phyloP scores from a whole-genome alignment of 2,888 invertebrate species.

The Thyatira batis region DNA sequence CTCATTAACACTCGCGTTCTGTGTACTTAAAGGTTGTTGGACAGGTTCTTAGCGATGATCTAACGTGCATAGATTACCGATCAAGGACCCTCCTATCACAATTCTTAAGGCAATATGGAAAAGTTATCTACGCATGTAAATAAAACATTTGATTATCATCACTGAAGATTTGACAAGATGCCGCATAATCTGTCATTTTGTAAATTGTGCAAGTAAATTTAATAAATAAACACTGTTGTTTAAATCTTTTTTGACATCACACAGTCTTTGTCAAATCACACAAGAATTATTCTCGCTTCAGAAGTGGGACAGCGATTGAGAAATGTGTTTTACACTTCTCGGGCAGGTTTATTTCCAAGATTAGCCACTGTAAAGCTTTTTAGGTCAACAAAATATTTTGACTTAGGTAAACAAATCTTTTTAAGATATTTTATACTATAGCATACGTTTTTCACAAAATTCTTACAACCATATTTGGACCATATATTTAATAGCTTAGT shows the following conservation, averaged over 20 bases:
- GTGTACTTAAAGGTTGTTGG: slow-evolving; percentile 50
- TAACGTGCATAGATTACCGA: slow-evolving; percentile 67
- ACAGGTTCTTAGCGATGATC: slow-evolving; percentile 70
- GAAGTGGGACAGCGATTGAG: background rate
- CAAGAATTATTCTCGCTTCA: background rate
- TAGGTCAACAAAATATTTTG: background rate
- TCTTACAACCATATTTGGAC: too few species aligned
- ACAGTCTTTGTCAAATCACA: background rate
- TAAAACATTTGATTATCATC: background rate
- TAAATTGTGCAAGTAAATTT: too few species aligned
- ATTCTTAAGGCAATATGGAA: slow-evolving; percentile 1
- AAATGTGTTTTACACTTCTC: background rate
- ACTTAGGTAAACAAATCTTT: background rate
- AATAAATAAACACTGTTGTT: background rate
- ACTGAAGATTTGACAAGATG: background rate
- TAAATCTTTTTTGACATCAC: background rate
- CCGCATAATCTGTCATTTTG: too few species aligned
- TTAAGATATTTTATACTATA: too few species aligned
- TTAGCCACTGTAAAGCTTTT: background rate
- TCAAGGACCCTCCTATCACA: slow-evolving; percentile 45
- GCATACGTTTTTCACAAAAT: too few species aligned
- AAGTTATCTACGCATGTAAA: background rate
- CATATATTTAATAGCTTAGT: too few species aligned
- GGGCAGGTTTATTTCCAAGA: background rate
- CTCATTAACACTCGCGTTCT: slow-evolving; percentile 28